phyloP scores from a whole-genome alignment of 2,113 vertebrate genomes.

The Gambusia affinis region DNA sequence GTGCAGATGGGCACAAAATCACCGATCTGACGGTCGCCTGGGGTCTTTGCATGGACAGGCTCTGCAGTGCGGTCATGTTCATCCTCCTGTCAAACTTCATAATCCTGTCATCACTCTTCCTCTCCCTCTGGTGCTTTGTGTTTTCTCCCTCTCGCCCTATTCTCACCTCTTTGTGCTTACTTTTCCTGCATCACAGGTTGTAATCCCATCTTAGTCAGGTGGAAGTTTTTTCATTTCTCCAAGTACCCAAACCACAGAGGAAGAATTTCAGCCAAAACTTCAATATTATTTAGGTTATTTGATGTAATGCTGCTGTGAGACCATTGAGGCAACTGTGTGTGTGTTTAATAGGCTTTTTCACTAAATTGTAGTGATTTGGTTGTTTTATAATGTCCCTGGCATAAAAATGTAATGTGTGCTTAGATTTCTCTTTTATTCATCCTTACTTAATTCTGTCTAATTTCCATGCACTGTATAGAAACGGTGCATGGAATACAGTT shows the following conservation, averaged over 20 bases:
- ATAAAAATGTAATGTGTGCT: no score
- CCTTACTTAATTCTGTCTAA: no score
- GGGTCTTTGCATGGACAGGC: constrained; percentile 51
- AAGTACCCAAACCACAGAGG: background rate
- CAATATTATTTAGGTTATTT: constrained; percentile 17
- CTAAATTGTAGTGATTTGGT: no score
- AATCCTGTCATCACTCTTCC: constrained; percentile 60
- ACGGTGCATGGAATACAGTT: no score
- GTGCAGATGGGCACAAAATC: constrained; percentile 64
- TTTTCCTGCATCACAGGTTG: constrained; percentile 11
- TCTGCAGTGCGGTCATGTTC: constrained; percentile 57
- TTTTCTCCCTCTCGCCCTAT: constrained; percentile 2
- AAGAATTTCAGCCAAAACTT: background rate
- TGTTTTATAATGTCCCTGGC: no score
- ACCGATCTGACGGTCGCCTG: constrained; percentile 53
- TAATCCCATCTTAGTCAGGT: constrained; percentile 1
- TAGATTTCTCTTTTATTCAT: no score
- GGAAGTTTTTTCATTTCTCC: constrained; percentile 2
- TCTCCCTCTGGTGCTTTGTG: constrained; percentile 19
- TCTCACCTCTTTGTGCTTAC: constrained; percentile 1
- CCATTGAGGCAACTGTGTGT: background rate
- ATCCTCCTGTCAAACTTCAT: constrained; percentile 62
- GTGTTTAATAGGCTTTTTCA: background rate
- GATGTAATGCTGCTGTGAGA: background rate
- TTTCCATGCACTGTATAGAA: no score